Conservation (phyloP, 2,113 vertebrate genomes). For the Petrocephalus microphthalmus region DNA sequence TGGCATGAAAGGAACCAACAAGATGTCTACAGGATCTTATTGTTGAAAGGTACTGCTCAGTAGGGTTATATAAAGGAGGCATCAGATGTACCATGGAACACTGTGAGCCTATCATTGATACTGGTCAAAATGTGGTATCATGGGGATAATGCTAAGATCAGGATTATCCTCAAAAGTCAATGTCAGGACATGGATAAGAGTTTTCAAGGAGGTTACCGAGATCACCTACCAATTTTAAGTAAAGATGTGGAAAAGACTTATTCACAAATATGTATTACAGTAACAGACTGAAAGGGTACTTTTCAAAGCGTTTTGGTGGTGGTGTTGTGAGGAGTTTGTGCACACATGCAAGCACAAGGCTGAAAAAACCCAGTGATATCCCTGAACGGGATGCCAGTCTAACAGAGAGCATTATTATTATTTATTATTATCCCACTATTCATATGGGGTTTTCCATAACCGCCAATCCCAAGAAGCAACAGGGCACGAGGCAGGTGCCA, state of each 20-base stretch:
- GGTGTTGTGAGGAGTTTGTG: neutral
- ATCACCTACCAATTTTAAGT: neutral
- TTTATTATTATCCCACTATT: neutral
- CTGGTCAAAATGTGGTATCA: neutral
- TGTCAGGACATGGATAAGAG: neutral
- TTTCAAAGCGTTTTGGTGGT: neutral
- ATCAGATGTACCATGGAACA: neutral
- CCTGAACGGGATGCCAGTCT: neutral
- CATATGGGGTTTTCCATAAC: neutral
- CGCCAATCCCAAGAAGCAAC: neutral
- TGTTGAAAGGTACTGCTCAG: neutral
- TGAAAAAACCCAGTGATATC: no score
- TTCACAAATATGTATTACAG: neutral
- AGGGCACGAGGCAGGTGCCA: neutral
- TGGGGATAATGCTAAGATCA: neutral
- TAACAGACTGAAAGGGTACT: neutral
- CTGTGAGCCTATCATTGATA: neutral
- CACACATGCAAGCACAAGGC: no score
- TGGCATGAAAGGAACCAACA: neutral
- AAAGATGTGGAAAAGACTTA: neutral
- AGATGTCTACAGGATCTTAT: neutral
- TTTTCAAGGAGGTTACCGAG: neutral
- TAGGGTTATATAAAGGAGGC: neutral
- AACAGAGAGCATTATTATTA: neutral
- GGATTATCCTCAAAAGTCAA: neutral